phyloP scores from a whole-genome alignment of 2,888 invertebrate species.

The Spodoptera exigua region DNA sequence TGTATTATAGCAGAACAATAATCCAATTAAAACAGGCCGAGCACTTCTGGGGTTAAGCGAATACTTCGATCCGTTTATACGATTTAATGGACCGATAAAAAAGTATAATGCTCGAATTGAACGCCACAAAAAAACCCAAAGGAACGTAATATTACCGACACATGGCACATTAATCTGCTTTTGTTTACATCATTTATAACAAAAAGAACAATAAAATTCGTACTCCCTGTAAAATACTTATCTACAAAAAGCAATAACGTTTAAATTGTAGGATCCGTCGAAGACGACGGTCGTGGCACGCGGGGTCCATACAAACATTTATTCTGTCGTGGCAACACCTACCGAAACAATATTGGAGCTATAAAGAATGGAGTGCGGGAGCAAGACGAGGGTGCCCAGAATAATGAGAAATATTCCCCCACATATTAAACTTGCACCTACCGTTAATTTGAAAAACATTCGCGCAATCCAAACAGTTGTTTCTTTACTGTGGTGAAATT shows the following conservation, averaged over 20 bases:
- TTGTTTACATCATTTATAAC: conserved; percentile 69
- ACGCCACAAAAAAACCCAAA: conserved; percentile 20
- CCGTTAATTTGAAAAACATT: conserved; percentile 65
- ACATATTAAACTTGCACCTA: conserved; percentile 69
- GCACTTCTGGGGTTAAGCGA: conserved; percentile 31
- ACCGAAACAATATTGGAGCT: conserved; percentile 80
- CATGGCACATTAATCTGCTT: conserved; percentile 47
- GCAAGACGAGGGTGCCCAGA: conserved; percentile 69
- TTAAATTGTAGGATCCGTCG: conserved; percentile 66
- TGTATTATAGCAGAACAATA: conserved; percentile 42
- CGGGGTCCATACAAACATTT: conserved; percentile 77
- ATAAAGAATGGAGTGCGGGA: conserved; percentile 75
- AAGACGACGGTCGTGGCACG: conserved; percentile 60
- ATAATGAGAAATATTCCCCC: conserved; percentile 80
- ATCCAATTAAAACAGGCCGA: conserved; percentile 53
- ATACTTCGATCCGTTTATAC: conserved; percentile 49
- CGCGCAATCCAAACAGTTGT: conserved; percentile 16
- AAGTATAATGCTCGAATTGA: conserved; percentile 33
- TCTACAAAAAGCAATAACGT: conserved; percentile 77
- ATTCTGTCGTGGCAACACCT: conserved; percentile 73
- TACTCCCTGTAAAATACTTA: conserved; percentile 69
- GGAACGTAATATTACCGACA: conserved; percentile 17
- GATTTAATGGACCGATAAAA: conserved; percentile 49
- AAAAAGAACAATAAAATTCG: conserved; percentile 66
- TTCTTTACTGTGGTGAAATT: conserved; percentile 16